Percentiles rank a stretch among this genome's conserved stretches.
These are phyloP conservation scores for Lingula anatina DNA, from an alignment of 2,888 invertebrate genomes.

Conservation along the genomic window DNA sequence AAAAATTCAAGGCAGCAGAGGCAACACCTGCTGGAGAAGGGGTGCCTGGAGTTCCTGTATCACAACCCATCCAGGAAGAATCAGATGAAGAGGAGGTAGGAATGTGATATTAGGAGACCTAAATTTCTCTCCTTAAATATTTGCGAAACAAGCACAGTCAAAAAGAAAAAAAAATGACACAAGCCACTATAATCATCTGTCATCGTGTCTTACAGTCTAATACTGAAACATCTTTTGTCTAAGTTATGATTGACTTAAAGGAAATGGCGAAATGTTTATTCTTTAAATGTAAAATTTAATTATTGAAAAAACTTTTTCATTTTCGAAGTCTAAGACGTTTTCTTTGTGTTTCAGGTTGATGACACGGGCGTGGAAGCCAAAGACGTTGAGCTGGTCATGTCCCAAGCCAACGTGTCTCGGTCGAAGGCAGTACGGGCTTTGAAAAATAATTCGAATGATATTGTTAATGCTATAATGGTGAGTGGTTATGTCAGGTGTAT, in stretches of 20 bases:
- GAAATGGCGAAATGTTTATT: no score
- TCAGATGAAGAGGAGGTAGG: no score
- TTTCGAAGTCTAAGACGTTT: neutral
- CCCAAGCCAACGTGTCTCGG: constrained; percentile 92
- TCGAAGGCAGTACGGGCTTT: constrained; percentile 91
- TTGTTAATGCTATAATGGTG: constrained; percentile 99
- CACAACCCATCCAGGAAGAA: constrained; percentile 63
- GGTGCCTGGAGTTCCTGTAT: constrained; percentile 58
- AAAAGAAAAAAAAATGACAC: no score
- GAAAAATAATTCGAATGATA: constrained; percentile 94
- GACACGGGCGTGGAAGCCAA: constrained; percentile 96
- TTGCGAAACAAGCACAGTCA: no score
- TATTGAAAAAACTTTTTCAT: no score
- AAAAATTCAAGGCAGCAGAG: constrained; percentile 85
- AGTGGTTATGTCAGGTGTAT: constrained; percentile 14
- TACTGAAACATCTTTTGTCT: no score
- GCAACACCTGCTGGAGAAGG: constrained; percentile 49
- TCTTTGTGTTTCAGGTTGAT: constrained; percentile 58
- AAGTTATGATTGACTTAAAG: no score
- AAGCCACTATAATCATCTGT: no score
- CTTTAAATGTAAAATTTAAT: no score
- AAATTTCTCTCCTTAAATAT: no score
- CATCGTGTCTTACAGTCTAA: no score
- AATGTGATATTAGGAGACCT: no score
- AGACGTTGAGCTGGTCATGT: constrained; percentile 97